Evolutionary conservation across 2,797 vertebrate species (phyloP), one percentile per base, ranked within the genome.

Genomic region (Euphonia xanthogaster): DNA sequence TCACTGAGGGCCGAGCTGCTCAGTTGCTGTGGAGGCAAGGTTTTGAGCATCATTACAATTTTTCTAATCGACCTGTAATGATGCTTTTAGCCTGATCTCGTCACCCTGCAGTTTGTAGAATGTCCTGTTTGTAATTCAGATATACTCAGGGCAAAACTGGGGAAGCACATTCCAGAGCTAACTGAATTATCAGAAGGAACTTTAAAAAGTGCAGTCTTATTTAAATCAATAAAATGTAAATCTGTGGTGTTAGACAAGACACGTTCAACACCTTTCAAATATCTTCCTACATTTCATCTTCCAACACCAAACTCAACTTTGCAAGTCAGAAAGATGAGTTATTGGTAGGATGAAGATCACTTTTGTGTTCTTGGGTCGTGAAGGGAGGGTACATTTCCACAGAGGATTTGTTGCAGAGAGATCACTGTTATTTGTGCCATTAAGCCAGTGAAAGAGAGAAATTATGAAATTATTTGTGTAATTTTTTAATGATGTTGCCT

Each of bases 1-100:
- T 0, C 0, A 0, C 45, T 50, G 61, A 30, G 14, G 74, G 75
- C 45, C 39, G 67, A 67, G 39, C 63, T 83, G 57, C 55, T 55
- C 31, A 30, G 11, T 25, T 40, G 33, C 67, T 5, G 0, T 37
- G 45, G 42, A 82, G 47, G n/a, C 80, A 28, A 20, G 25, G 27
- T 85, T 81, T 42, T 57, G 27, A 77, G 50, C 66, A n/a, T 62
- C 54, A 1, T 45, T 58, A 7, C 9, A 3, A 0, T 71, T 82
- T 67, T 84, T 65, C 60, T 67, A 19, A 65, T 67, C 0, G 11
- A 31, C 30, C 16, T 74, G 39, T 35, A 67, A 23, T 83, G 75
- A 30, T 17, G 13, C 24, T 66, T 91, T 77, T 78, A 72, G 70
- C n/a, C 23, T 75, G 60, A 71, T 81, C 14, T 12, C 33, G 61